A percentile compares a stretch with the other conserved stretches of the same genome.
phyloP scores from a whole-genome alignment of 2,113 vertebrate species.

The Limnothrissa miodon region DNA sequence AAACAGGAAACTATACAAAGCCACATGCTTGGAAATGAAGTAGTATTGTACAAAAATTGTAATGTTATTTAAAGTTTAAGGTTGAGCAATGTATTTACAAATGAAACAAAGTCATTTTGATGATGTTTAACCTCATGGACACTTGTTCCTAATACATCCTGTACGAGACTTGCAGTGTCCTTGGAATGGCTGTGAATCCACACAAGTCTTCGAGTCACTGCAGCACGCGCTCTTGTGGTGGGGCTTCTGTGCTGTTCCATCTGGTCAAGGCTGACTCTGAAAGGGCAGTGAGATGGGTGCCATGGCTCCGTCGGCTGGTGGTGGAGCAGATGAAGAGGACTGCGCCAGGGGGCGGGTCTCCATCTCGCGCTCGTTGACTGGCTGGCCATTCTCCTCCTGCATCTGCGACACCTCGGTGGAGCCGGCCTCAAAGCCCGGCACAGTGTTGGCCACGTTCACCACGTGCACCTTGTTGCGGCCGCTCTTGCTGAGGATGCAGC shows the following conservation, averaged over 20 bases:
- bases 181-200: background rate
- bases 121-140: background rate
- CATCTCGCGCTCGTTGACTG: slow-evolving; percentile 66
- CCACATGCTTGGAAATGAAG: slow-evolving; percentile 41
- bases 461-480: slow-evolving; percentile 79
- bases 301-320: slow-evolving; percentile 67
- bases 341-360: slow-evolving; percentile 54
- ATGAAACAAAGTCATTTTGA: background rate
- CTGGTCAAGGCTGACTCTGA: slow-evolving; percentile 61
- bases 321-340: slow-evolving; percentile 12
- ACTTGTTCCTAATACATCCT: background rate
- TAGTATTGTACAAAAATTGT: background rate
- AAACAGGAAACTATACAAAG: slow-evolving; percentile 32
- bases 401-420: slow-evolving; percentile 80
- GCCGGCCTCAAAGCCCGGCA: slow-evolving; percentile 74
- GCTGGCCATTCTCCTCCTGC: slow-evolving; percentile 69
- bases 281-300: slow-evolving; percentile 66
- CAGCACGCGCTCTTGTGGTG: background rate
- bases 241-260: background rate
- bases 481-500: slow-evolving; percentile 80
- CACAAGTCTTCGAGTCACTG: background rate
- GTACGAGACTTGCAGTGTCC: background rate
- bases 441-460: slow-evolving; percentile 70
- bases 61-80: background rate
- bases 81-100: background rate